These are phyloP conservation scores for Sisyra terminalis DNA, from an alignment of 2,888 invertebrate species.

Conservation along the genomic window DNA sequence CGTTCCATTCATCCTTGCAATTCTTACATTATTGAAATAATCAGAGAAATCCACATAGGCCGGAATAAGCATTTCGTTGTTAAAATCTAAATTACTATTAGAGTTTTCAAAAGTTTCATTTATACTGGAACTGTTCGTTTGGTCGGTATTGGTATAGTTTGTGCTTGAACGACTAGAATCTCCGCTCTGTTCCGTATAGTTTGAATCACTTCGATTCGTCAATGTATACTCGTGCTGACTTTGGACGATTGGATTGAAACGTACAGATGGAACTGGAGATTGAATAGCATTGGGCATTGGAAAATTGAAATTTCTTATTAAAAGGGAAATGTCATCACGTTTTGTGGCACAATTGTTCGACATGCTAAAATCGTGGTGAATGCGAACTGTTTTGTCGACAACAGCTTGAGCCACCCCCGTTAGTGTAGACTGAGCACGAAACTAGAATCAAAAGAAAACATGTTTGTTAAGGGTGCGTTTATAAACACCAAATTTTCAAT, in stretches of 20 bases:
- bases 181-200: constrained; percentile 12
- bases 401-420: constrained; percentile 74
- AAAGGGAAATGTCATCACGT: constrained; percentile 68
- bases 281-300: constrained; percentile 46
- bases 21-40: constrained; percentile 56
- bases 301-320: constrained; percentile 76
- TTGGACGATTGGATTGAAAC: constrained; percentile 45
- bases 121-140: constrained; percentile 21
- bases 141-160: constrained; percentile 17
- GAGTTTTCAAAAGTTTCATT: constrained; percentile 16
- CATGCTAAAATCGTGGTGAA: constrained; percentile 64
- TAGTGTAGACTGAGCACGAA: constrained; percentile 60
- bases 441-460: constrained; percentile 31
- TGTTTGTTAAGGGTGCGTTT: no score
- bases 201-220: constrained; percentile 14
- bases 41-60: constrained; percentile 75
- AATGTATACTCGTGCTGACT: constrained; percentile 20
- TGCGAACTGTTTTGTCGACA: constrained; percentile 66
- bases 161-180: constrained; percentile 10
- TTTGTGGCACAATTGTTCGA: constrained; percentile 30
- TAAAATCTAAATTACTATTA: constrained; percentile 19
- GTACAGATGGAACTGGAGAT: constrained; percentile 34
- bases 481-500: no score
- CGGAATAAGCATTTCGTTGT: constrained; percentile 51
- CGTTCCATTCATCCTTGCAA: constrained; percentile 45